Evolutionary conservation across 2,113 vertebrate species (phyloP), one percentile per base, ranked within the genome.

Genomic region (Symphodus melops): DNA sequence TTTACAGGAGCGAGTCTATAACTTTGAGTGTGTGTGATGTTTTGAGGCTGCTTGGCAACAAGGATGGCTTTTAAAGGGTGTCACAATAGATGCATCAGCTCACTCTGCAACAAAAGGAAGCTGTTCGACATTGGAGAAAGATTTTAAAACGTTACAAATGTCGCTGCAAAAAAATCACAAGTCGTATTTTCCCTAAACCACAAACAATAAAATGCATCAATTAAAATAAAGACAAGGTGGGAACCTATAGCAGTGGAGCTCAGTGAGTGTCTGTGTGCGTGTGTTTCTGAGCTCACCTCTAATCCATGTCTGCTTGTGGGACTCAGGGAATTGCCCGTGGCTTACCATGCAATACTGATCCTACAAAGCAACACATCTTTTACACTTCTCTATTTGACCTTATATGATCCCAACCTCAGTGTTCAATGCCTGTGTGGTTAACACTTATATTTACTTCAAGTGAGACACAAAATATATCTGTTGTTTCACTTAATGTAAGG

Each of bases 241-340:
- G 60, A 33, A 58, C 33, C 49, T 65, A 55, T 9, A 20, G 42
- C 21, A 6, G 14, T 6, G 16, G 46, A 48, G 1, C 46, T 8
- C 17, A 48, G 46, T 17, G 16, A 19, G 14, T 48, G 16, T 48
- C 14, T 46, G 14, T 48, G 42, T 44, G 10, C 12, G 53, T 64
- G 66, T 46, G 36, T 13, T 41, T 52, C 54, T 57, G 75, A 52
- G 42, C 44, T 77, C 68, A 84, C 74, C 77, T 83, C 68, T 86
- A 81, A 90, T 88, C 79, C 68, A 72, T 82, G 73, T 86, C 75
- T 85, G 64, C 75, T 68, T 68, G 52, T 79, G 83, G 74, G 84
- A 85, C 75, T 64, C 2, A 5, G 76, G 83, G 86, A 86, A 84
- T 84, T 84, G 82, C 87, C 77, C 5, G 46, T 86, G 84, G 81